Evolutionary conservation across 2,888 invertebrate species (phyloP).

Genomic region (Augiades crinisus): DNA sequence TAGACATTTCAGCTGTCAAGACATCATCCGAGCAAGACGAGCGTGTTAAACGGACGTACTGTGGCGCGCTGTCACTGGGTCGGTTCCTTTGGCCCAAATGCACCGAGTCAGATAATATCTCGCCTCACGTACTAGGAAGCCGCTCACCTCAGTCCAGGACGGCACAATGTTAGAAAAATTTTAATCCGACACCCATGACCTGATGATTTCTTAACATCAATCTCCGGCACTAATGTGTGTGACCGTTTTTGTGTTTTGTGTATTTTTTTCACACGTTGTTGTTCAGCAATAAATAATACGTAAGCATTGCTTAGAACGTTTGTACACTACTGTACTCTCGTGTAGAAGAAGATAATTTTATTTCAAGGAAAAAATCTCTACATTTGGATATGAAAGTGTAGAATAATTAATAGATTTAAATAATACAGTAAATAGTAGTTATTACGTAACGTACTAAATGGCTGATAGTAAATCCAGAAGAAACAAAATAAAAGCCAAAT

Average conservation of each 20-base stretch:
- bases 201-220: conserved; percentile 14
- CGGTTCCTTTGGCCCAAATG: conserved; percentile 59
- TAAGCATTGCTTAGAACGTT: not conserved
- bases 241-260: not conserved
- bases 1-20: conserved; percentile 65
- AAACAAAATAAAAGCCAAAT: no score
- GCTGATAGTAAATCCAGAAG: no score
- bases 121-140: conserved; percentile 56
- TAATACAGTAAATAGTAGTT: no score
- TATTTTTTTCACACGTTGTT: no score
- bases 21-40: conserved; percentile 67
- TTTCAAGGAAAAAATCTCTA: no score
- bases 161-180: conserved; percentile 30
- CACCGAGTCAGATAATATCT: conserved; percentile 55
- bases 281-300: not conserved
- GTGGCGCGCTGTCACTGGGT: conserved; percentile 66
- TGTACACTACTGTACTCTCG: no score
- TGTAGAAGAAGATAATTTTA: no score
- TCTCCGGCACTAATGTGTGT: conserved; percentile 18
- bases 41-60: conserved; percentile 78
- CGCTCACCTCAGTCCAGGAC: conserved; percentile 43
- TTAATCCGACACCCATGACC: conserved; percentile 26
- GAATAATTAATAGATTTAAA: no score
- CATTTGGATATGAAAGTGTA: no score
- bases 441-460: no score